A percentile compares a stretch with the other conserved stretches of the same genome.
phyloP scores from a whole-genome alignment of 2,797 vertebrate genomes.

The Thunnus albacares region DNA sequence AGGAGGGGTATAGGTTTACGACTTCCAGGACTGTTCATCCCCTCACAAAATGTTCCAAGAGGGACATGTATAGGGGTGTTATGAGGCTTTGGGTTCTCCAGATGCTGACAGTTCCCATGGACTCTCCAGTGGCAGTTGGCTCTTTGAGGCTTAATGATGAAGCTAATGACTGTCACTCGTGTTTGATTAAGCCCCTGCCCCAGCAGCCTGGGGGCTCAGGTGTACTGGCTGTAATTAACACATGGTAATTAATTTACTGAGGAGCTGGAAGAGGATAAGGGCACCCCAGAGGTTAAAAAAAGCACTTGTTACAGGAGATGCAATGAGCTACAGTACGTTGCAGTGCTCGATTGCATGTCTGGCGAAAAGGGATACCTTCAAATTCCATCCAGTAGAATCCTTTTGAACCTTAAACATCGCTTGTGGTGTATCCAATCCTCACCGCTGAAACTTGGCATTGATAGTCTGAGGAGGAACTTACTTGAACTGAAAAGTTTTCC shows the following conservation, averaged over 20 bases:
- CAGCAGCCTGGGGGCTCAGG: constrained; percentile 73
- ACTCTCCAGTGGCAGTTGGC: constrained; percentile 62
- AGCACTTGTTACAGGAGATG: constrained; percentile 52
- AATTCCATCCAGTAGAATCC: constrained; percentile 32
- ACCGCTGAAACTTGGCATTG: constrained; percentile 8
- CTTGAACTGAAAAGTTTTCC: not conserved
- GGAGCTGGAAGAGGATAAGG: constrained; percentile 59
- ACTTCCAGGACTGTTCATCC: not conserved
- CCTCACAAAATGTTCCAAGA: constrained; percentile 11
- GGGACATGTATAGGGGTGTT: not conserved
- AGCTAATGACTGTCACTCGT: constrained; percentile 81
- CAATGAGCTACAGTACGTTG: constrained; percentile 5
- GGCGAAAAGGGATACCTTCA: constrained; percentile 11
- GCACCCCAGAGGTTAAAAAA: constrained; percentile 67
- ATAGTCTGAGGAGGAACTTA: not conserved
- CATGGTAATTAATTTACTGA: constrained; percentile 81
- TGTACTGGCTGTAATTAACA: constrained; percentile 84
- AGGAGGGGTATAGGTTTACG: not conserved
- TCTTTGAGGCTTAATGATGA: constrained; percentile 70
- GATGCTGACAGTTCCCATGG: constrained; percentile 47
- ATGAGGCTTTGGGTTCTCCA: constrained; percentile 35
- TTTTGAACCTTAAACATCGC: constrained; percentile 12
- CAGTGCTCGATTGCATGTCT: not conserved
- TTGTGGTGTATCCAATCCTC: constrained; percentile 4
- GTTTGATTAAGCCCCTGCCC: constrained; percentile 80